phyloP scores from a whole-genome alignment of 2,888 invertebrate species.

The Theodoxus fluviatilis region DNA sequence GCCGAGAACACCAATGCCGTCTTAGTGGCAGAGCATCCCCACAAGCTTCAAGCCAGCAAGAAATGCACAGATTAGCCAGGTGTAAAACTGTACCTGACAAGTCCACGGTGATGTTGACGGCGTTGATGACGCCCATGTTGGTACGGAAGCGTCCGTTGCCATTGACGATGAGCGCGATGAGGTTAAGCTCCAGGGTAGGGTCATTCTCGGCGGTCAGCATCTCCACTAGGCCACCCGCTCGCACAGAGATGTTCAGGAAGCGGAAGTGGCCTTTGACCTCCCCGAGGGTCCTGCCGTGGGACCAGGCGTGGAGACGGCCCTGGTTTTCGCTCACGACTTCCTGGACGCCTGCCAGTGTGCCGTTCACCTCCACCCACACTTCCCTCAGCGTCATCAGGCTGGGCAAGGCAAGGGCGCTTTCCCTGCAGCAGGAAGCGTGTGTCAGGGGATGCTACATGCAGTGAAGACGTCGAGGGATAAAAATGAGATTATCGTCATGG shows the following conservation, averaged over 20 bases:
- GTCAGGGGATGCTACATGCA: too few species aligned
- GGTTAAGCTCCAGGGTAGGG: conserved; percentile 33
- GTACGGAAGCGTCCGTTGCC: conserved; percentile 48
- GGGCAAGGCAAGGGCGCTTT: conserved; percentile 40
- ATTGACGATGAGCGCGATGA: conserved; percentile 40
- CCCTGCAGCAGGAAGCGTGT: too few species aligned
- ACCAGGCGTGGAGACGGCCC: conserved; percentile 48
- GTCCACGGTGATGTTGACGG: conserved; percentile 48
- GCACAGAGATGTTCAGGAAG: conserved; percentile 42
- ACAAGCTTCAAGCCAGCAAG: too few species aligned
- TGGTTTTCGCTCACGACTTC: conserved; percentile 44
- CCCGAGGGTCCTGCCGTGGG: conserved; percentile 41
- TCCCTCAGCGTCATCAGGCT: conserved; percentile 40
- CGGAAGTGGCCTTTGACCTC: conserved; percentile 36
- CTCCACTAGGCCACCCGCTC: conserved; percentile 49
- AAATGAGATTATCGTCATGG: too few species aligned
- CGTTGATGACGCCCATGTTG: conserved; percentile 39
- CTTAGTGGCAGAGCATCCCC: too few species aligned
- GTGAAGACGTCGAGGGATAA: too few species aligned
- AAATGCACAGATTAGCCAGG: not conserved
- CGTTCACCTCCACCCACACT: conserved; percentile 49
- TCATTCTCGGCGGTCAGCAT: conserved; percentile 37
- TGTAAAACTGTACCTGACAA: conserved; percentile 40
- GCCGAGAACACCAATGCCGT: too few species aligned
- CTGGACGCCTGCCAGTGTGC: conserved; percentile 41